Evolutionary conservation across 2,113 vertebrate genomes (phyloP).

Genomic region (Nanorana parkeri): DNA sequence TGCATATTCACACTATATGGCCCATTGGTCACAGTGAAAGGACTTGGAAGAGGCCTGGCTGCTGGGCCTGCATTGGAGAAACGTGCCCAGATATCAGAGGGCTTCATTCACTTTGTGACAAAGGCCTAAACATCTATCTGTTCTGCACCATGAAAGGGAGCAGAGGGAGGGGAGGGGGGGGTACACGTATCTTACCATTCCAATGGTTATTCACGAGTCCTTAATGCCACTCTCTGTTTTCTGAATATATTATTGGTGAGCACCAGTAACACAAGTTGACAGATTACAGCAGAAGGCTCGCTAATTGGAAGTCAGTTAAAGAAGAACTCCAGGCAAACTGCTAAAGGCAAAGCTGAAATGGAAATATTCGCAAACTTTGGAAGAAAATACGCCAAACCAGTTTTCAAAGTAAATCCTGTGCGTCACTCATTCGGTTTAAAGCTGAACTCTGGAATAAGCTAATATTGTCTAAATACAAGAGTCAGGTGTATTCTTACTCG

Average conservation of each 20-base stretch:
- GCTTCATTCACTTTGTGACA: constrained; percentile 37
- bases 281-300: background rate
- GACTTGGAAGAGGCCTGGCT: constrained; percentile 44
- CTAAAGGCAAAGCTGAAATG: too few relatives aligned
- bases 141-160: background rate
- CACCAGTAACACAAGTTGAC: background rate
- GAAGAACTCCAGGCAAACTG: too few relatives aligned
- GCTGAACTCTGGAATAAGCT: too few relatives aligned
- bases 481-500: too few relatives aligned
- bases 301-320: constrained; percentile 4
- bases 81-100: constrained; percentile 39
- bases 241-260: background rate
- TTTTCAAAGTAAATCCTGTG: too few relatives aligned
- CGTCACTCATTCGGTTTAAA: too few relatives aligned
- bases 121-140: constrained; percentile 45
- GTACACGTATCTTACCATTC: constrained; percentile 1
- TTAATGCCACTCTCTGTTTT: constrained; percentile 21
- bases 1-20: constrained; percentile 19
- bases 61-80: constrained; percentile 39
- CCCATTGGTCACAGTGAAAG: background rate
- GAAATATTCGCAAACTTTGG: too few relatives aligned
- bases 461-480: too few relatives aligned
- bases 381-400: too few relatives aligned
- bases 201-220: constrained; percentile 21
- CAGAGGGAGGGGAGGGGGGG: constrained; percentile 17